A percentile compares a stretch with the other conserved stretches of the same genome.
Evolutionary conservation across 2,113 vertebrate genomes (phyloP).

Genomic region (Campylomormyrus numenius): DNA sequence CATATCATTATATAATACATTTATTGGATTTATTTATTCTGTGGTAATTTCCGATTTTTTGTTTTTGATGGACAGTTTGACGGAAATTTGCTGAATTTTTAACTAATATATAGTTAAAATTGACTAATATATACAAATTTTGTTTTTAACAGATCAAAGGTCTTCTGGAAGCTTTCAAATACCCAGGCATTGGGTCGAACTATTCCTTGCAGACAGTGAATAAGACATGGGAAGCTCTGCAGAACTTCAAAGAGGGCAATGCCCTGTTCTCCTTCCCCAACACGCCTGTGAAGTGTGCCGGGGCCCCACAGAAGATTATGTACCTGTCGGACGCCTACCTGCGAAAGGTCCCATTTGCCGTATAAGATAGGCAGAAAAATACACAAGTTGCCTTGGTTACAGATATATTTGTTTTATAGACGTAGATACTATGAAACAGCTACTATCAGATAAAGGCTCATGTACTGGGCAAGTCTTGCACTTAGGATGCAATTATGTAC

Average conservation of each 20-base stretch:
- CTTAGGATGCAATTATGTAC: background rate
- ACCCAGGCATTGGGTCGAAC: conserved; percentile 90
- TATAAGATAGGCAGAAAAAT: background rate
- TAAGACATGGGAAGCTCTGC: conserved; percentile 88
- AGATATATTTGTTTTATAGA: background rate
- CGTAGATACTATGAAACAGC: background rate
- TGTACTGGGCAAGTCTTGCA: background rate
- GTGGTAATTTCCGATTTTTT: background rate
- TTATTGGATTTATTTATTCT: background rate
- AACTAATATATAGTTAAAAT: background rate
- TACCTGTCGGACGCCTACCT: conserved; percentile 83
- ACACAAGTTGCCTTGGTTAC: background rate
- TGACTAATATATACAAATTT: background rate
- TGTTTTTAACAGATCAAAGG: conserved; percentile 77
- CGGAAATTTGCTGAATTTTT: background rate
- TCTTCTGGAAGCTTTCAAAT: conserved; percentile 80
- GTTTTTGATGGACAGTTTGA: background rate
- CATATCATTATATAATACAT: background rate
- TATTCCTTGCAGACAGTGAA: conserved; percentile 82
- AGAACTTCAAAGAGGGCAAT: conserved; percentile 85
- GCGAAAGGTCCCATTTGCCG: conserved; percentile 68
- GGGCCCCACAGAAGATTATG: conserved; percentile 98
- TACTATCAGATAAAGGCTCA: background rate
- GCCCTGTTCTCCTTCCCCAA: conserved; percentile 90
- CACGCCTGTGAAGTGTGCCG: conserved; percentile 88